These are phyloP conservation scores for Zalophus californianus DNA, from an alignment of 2,797 vertebrate genomes.

Conservation along the genomic window DNA sequence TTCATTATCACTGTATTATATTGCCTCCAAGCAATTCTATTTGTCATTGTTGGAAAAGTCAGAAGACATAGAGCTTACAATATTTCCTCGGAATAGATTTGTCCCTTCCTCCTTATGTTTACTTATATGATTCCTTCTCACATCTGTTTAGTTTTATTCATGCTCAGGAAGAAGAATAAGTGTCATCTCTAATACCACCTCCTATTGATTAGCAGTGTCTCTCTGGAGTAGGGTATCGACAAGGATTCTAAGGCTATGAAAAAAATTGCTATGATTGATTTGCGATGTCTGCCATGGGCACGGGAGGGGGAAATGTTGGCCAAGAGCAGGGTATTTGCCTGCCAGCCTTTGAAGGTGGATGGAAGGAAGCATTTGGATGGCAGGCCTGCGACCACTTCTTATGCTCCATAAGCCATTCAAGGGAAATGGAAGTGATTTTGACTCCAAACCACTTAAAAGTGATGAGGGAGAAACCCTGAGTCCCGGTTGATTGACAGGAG, in stretches of 20 bases:
- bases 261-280: slow-evolving; percentile 60
- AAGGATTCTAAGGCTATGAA: neutral
- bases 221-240: slow-evolving; percentile 26
- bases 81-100: neutral
- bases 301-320: neutral
- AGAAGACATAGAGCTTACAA: neutral
- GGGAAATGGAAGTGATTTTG: neutral
- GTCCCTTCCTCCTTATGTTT: neutral
- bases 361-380: neutral
- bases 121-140: neutral
- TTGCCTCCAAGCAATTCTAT: neutral
- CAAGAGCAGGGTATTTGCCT: neutral
- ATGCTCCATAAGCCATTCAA: neutral
- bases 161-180: neutral
- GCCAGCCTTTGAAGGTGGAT: neutral
- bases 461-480: neutral
- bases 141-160: slow-evolving; percentile 8
- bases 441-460: neutral
- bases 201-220: slow-evolving; percentile 49
- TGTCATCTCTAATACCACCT: neutral
- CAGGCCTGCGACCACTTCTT: neutral
- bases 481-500: neutral
- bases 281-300: neutral
- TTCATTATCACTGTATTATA: neutral
- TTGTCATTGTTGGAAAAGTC: neutral